Base-by-base conservation (phyloP, 2,888 invertebrate species). In the Malthinus flaveolus region DNA sequence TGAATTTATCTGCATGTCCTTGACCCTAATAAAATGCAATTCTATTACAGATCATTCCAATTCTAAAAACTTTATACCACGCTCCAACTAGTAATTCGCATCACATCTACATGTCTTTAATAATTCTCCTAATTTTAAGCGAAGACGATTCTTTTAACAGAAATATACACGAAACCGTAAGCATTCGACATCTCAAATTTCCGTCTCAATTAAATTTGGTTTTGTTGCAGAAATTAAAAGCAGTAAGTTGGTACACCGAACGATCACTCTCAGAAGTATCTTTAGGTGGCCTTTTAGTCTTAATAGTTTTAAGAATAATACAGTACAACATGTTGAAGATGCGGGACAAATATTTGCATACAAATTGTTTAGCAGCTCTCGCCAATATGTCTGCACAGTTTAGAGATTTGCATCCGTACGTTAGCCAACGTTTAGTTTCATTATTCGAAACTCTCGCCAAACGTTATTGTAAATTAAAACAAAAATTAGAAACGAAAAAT, bases 71-170 rank as follows among this genome's bases (percentile, higher is more conserved):
- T 47, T 78, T 99, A 34, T 97, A 98, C 80, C 89, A 94, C 77
- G 95, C 94, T 0, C 91, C 93, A 1, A 91, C 91, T 62, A 93
- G 89, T 75, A 94, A 91, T 67, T 95, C 95, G 0, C 97, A 98
- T 80, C 98, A 98, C 77, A 97, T 98, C 67, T 99, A 99, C 80
- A 97, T 99, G 96, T 95, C 97, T 0, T 84, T 99, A 2, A 99
- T 99, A 63, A 93, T 98, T 32, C 81, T 99, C 31, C 84, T 99
- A 2, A 97, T 99, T 68, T 81, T 99, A 4, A 97, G 96, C 35
- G 99, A 99, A 79, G 98, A 99, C 76, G 96, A 97, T 66, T 83
- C 88, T 0, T 95, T 99, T 72, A 98, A 97, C 78, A 94, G 92
- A 76, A 88, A 88, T 63, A 88, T 99, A 34, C 99, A 99, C 77